Evolutionary conservation across 2,113 vertebrate genomes (phyloP).

Genomic region (Pampusana beccarii): DNA sequence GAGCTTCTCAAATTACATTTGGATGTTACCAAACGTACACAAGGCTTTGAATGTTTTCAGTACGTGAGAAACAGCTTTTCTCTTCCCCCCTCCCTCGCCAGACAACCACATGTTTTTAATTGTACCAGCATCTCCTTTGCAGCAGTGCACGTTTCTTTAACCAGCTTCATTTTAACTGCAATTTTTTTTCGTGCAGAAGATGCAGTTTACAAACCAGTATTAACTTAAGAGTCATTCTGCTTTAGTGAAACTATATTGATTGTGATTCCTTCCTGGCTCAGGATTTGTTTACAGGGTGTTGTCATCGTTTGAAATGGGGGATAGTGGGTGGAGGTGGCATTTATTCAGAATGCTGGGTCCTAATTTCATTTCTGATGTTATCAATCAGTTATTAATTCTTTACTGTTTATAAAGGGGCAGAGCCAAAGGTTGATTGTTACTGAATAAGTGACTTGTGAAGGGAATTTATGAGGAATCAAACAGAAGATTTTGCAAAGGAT

Average conservation of each 20-base stretch:
- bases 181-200: neutral
- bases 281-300: neutral
- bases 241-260: neutral
- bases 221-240: neutral
- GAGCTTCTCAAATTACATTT: constrained; percentile 46
- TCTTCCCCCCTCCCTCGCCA: neutral
- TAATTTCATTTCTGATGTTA: neutral
- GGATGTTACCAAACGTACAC: neutral
- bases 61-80: neutral
- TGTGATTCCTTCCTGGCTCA: neutral
- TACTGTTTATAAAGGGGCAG: neutral
- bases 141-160: neutral
- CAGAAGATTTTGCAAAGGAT: neutral
- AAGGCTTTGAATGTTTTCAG: neutral
- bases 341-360: neutral
- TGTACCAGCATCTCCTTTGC: neutral
- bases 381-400: neutral
- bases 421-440: neutral
- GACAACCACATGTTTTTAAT: neutral
- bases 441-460: neutral
- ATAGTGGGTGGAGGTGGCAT: accelerated
- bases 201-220: neutral
- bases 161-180: neutral
- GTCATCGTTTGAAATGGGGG: neutral
- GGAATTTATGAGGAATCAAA: neutral